Percentiles rank a stretch among this genome's conserved stretches.
Conservation (phyloP, 2,113 vertebrate species). For the Acrocephalus kingi region DNA sequence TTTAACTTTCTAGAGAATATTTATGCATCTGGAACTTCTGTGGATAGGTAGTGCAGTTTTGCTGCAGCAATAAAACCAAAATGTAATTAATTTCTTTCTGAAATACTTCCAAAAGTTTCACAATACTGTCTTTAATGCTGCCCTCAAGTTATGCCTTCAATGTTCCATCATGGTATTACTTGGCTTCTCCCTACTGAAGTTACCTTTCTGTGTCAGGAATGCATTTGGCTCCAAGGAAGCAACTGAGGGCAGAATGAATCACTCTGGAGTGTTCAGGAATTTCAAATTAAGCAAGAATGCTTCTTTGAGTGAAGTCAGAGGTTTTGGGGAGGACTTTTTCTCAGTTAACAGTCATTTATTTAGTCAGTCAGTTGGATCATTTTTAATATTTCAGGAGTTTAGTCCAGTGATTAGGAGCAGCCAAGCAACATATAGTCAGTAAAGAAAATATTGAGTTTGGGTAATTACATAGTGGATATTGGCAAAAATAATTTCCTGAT, state of each 20-base stretch:
- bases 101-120: slow-evolving; percentile 8
- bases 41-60: slow-evolving; percentile 15
- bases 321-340: background rate
- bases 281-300: slow-evolving; percentile 7
- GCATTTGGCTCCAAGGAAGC: background rate
- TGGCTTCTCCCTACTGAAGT: background rate
- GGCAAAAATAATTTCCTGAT: background rate
- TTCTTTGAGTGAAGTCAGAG: background rate
- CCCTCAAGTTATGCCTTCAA: background rate
- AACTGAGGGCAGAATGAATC: slow-evolving; percentile 2
- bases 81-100: slow-evolving; percentile 20
- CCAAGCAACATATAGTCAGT: background rate
- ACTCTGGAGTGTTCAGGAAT: background rate
- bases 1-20: slow-evolving; percentile 50
- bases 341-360: background rate
- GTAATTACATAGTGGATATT: background rate
- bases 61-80: slow-evolving; percentile 22
- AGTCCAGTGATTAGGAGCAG: slow-evolving; percentile 10
- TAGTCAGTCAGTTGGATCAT: background rate
- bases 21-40: slow-evolving; percentile 34
- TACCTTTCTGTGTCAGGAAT: slow-evolving; percentile 10
- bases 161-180: background rate
- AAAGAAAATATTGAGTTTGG: background rate
- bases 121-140: background rate
- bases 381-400: background rate